These are phyloP conservation scores for Schlechtendalia chinensis DNA, from an alignment of 1,140 invertebrate genomes.

Conservation along the genomic window DNA sequence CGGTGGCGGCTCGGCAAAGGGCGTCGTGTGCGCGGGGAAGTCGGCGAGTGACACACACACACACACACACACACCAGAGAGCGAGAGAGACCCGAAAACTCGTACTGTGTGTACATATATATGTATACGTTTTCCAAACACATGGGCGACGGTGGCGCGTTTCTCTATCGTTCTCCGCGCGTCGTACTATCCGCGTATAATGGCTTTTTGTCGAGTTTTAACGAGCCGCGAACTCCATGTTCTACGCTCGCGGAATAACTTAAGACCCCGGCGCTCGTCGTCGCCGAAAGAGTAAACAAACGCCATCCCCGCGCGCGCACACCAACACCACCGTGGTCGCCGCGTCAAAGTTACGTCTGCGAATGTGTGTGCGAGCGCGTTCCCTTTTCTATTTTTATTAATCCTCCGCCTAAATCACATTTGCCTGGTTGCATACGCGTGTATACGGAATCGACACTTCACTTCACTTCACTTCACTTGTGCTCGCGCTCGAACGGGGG, in stretches of 20 bases:
- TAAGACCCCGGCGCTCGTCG: conserved; percentile 8
- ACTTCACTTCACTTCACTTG: too few species aligned
- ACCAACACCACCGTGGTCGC: not conserved
- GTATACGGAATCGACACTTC: not conserved
- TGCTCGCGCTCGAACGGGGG: too few species aligned
- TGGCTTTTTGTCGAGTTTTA: conserved; percentile 47
- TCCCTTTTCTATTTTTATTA: not conserved
- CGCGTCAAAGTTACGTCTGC: conserved; percentile 1
- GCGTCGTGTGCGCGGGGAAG: too few species aligned
- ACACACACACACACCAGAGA: too few species aligned
- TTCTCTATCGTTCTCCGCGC: not conserved
- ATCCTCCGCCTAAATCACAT: conserved; percentile 11
- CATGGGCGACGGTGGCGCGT: too few species aligned
- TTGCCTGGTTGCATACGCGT: too few species aligned
- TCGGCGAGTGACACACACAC: too few species aligned
- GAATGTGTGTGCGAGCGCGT: not conserved
- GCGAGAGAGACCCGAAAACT: too few species aligned
- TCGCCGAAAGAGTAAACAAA: conserved; percentile 33
- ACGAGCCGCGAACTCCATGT: conserved; percentile 49
- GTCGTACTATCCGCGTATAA: not conserved
- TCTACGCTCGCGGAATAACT: conserved; percentile 45
- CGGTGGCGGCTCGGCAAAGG: too few species aligned
- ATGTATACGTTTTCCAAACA: too few species aligned
- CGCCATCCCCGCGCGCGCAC: not conserved
- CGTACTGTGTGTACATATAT: too few species aligned